These are phyloP conservation scores for Bradysia coprophila DNA, from an alignment of 1,140 invertebrate genomes.

Conservation along the genomic window DNA sequence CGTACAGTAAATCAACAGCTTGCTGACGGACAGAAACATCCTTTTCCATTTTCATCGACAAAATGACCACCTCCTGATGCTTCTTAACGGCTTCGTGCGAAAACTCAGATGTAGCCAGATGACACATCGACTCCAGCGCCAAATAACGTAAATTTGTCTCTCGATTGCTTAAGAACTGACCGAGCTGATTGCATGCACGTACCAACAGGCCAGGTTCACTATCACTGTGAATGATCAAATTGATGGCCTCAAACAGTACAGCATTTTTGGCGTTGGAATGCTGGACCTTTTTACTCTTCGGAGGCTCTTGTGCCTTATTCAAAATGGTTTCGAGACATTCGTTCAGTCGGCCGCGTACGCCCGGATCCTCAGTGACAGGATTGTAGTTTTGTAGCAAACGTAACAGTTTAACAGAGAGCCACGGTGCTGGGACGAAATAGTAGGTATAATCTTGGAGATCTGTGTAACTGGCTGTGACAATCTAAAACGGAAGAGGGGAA, in stretches of 20 bases:
- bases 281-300: conserved; percentile 99
- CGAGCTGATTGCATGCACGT: conserved; percentile 94
- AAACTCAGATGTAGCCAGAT: conserved; percentile 97
- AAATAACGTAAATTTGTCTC: conserved; percentile 98
- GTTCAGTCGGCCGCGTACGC: conserved; percentile 82
- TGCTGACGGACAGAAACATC: conserved; percentile 97
- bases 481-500: conserved; percentile 35
- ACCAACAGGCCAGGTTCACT: conserved; percentile 94
- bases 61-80: conserved; percentile 98
- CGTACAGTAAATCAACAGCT: conserved; percentile 97
- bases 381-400: conserved; percentile 96
- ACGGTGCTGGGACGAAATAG: conserved; percentile 99
- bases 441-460: conserved; percentile 99
- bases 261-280: conserved; percentile 99
- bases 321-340: conserved; percentile 99
- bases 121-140: conserved; percentile 98
- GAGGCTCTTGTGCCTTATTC: conserved; percentile 98
- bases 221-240: conserved; percentile 98
- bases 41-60: conserved; percentile 98
- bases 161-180: conserved; percentile 94
- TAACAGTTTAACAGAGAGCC: conserved; percentile 96
- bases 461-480: conserved; percentile 95
- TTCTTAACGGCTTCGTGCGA: conserved; percentile 99
- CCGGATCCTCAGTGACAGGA: conserved; percentile 86
- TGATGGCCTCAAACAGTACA: conserved; percentile 98